A percentile compares a stretch with the other conserved stretches of the same genome.
These are phyloP conservation scores for Eupsilia transversa DNA, from an alignment of 2,888 invertebrate genomes.

Conservation along the genomic window DNA sequence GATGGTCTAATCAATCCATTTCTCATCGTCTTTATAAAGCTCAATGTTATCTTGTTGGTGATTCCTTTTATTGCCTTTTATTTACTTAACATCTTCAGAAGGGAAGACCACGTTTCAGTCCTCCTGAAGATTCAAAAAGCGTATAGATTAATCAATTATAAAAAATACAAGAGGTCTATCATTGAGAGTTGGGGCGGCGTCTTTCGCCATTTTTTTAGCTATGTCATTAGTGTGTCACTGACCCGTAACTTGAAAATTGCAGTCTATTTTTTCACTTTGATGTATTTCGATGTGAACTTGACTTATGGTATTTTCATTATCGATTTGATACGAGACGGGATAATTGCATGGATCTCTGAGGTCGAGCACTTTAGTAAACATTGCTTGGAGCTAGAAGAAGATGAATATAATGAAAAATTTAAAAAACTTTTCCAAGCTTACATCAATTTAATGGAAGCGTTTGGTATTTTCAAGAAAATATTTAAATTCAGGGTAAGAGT, in stretches of 20 bases:
- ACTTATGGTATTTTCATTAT: not conserved
- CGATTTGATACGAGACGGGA: not conserved
- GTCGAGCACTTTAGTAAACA: not conserved
- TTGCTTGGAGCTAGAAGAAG: not conserved
- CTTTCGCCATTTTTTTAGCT: not conserved
- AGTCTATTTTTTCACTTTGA: not conserved
- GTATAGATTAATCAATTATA: not conserved
- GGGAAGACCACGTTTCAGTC: not conserved
- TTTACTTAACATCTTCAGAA: not conserved
- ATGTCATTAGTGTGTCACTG: not conserved
- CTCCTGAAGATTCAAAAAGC: slow-evolving; percentile 28
- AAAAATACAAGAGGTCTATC: not conserved
- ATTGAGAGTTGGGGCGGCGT: not conserved
- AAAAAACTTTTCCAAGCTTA: not conserved
- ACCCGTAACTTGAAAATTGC: not conserved
- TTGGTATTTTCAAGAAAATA: not conserved
- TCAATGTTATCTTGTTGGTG: not conserved
- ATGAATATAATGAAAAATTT: not conserved
- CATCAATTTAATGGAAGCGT: not conserved
- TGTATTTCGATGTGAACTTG: not conserved
- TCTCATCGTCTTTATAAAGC: not conserved
- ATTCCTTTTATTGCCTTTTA: not conserved
- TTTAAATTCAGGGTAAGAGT: not conserved
- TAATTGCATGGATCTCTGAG: not conserved
- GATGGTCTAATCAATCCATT: not conserved